phyloP scores from a whole-genome alignment of 2,113 vertebrate species.

The Serilophus lunatus region DNA sequence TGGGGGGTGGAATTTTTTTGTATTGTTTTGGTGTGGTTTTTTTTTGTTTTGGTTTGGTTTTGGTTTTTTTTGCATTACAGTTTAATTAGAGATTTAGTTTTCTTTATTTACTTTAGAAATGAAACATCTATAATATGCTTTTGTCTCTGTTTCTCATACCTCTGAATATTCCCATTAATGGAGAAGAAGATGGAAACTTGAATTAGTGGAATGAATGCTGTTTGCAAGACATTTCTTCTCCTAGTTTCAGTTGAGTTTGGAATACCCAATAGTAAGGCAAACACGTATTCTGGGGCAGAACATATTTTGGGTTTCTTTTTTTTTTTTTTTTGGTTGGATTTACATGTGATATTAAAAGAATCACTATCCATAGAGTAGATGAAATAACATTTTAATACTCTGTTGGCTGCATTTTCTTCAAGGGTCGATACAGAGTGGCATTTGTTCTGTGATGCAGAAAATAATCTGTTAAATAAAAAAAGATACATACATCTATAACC shows the following conservation, averaged over 20 bases:
- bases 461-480: constrained; percentile 57
- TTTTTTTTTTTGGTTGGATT: background rate
- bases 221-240: background rate
- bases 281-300: background rate
- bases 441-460: constrained; percentile 59
- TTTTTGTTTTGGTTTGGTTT: no score
- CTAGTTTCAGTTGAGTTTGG: background rate
- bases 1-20: no score
- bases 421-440: constrained; percentile 3
- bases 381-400: constrained; percentile 51
- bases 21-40: no score
- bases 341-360: constrained; percentile 45
- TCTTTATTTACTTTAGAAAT: background rate
- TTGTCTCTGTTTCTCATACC: background rate
- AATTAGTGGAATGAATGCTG: background rate
- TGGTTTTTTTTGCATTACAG: background rate
- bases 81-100: background rate
- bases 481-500: background rate
- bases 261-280: background rate
- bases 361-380: background rate
- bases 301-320: background rate
- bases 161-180: background rate
- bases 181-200: background rate
- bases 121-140: background rate
- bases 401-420: background rate